Conservation (phyloP, 1,140 invertebrate species). For the Bombus affinis region DNA sequence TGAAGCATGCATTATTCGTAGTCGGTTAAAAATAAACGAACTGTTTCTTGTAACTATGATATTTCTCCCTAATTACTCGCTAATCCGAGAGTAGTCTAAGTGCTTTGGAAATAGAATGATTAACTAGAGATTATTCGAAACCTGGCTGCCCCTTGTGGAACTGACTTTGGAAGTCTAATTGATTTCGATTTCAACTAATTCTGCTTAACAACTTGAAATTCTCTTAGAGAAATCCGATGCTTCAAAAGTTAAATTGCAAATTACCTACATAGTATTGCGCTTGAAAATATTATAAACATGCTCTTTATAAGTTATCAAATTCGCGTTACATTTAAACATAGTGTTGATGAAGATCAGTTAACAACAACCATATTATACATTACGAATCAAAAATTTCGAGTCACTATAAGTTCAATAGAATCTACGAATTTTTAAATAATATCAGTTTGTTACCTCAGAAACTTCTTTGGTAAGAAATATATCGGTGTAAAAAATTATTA, state of each 20-base stretch:
- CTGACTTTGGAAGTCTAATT: slow-evolving; percentile 14
- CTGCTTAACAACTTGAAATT: slow-evolving; percentile 15
- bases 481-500: no score
- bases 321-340: neutral
- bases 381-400: no score
- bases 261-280: neutral
- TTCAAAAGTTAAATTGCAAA: neutral
- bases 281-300: neutral
- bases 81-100: neutral
- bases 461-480: no score
- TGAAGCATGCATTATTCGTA: no score
- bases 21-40: neutral
- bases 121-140: slow-evolving; percentile 11
- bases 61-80: neutral
- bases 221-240: neutral
- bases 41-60: neutral
- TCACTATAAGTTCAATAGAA: no score
- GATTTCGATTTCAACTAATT: slow-evolving; percentile 15
- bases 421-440: no score
- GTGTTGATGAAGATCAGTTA: neutral
- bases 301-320: neutral
- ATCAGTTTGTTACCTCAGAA: no score
- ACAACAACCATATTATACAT: no score
- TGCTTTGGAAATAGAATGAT: slow-evolving; percentile 1
- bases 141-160: neutral